Base-by-base conservation (phyloP, 2,113 vertebrate genomes). In the Oryctolagus cuniculus region DNA sequence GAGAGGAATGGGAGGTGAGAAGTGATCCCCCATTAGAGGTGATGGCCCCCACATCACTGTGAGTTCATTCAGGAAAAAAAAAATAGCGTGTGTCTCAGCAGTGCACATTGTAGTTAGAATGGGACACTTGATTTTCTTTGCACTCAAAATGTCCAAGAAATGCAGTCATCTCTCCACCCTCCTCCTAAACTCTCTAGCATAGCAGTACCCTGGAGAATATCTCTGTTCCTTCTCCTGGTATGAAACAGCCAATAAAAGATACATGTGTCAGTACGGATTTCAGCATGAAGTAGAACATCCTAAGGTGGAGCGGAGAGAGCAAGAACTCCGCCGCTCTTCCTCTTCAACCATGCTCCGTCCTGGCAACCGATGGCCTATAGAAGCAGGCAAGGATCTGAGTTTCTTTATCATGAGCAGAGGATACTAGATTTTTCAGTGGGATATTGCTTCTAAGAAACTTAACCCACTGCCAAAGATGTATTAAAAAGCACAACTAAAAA, bases 21-120 rank as follows among this genome's bases (percentile, higher is more conserved):
- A 19, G 4, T 3, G 19, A 2, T 3, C 36, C 19, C 58, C 5
- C 0, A 16, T 15, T 34, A 21, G 5, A 17, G 3, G 21, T 17
- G 53, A 1, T 0, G 53, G 51, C 24, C 34, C 82, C 21, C 17
- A 3, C 38, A 3, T 10, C 0, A 12, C 29, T 31, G 8, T 36
- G 8, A 70, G 66, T 10, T 51, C 69, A 6, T 19, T 15, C 66
- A 16, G 17, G 58, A 22, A 73, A 38, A 15, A 19, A 0, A 1
- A 2, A 0, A 22, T 44, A 7, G 7, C 44, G 6, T 0, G 24
- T 49, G 29, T 21, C 67, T 64, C 70, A 12, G 10, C 16, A 10
- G 1, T 6, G 13, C 36, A 12, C 49, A 1, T 69, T 63, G 53
- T 2, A 55, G 10, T 53, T 1, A 51, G 29, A 49, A 9, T 8